Conservation (phyloP, 2,797 vertebrate species). For the Fistularia commersonii region DNA sequence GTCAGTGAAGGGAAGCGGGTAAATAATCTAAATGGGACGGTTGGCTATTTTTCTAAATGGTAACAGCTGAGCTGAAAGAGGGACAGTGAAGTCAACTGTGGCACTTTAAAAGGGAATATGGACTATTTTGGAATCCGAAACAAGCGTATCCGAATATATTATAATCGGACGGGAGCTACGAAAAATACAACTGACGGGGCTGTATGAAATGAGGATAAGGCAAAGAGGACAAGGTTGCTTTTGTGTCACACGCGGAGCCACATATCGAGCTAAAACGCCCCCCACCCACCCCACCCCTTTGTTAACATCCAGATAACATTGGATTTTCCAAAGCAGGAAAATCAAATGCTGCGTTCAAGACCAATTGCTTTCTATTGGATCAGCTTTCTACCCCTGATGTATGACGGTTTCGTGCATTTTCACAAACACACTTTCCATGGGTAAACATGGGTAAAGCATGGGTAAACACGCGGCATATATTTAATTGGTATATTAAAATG, state of each 20-base stretch:
- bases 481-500: too few species aligned
- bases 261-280: conserved; percentile 60
- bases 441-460: background rate
- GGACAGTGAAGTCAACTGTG: too few species aligned
- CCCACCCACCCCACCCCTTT: conserved; percentile 1
- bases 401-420: conserved; percentile 40
- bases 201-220: conserved; percentile 30
- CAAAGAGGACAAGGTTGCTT: conserved; percentile 50
- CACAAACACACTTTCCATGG: conserved; percentile 6
- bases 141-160: too few species aligned
- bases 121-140: too few species aligned
- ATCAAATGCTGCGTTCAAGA: conserved; percentile 69
- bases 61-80: background rate
- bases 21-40: conserved; percentile 9
- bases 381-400: conserved; percentile 47
- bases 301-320: conserved; percentile 57
- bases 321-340: conserved; percentile 73
- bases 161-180: background rate
- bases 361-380: conserved; percentile 62
- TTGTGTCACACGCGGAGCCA: conserved; percentile 52
- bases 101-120: too few species aligned
- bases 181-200: conserved; percentile 1
- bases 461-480: background rate
- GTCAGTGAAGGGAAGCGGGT: conserved; percentile 27
- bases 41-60: too few species aligned